A percentile compares a stretch with the other conserved stretches of the same genome.
Conservation (phyloP, 2,888 invertebrate species). For the Cremastinae sp. region DNA sequence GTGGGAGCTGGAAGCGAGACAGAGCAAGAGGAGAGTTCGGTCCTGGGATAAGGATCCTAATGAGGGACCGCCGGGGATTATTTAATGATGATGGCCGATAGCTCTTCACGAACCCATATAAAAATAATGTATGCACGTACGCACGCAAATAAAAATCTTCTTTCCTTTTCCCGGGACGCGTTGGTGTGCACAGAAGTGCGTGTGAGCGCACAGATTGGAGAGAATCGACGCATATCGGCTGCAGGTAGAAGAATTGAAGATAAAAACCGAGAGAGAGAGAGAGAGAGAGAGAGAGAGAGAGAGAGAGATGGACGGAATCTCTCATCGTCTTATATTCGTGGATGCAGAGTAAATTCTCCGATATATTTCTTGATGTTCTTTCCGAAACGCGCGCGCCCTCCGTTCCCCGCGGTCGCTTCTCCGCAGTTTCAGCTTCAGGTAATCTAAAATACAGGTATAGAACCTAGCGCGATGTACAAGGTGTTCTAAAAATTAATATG, state of each 20-base stretch:
- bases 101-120: background rate
- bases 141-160: background rate
- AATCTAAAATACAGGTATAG: constrained; percentile 57
- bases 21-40: constrained; percentile 73
- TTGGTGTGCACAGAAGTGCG: constrained; percentile 8
- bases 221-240: constrained; percentile 54
- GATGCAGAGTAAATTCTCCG: constrained; percentile 18
- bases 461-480: constrained; percentile 33
- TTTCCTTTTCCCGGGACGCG: background rate
- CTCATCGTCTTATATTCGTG: constrained; percentile 48
- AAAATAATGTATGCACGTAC: background rate
- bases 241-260: constrained; percentile 72
- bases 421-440: constrained; percentile 43
- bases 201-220: constrained; percentile 14
- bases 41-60: constrained; percentile 76
- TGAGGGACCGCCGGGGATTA: constrained; percentile 75
- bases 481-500: constrained; percentile 33
- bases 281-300: constrained; percentile 10
- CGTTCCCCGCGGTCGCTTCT: too few species aligned
- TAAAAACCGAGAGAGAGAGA: constrained; percentile 23
- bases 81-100: constrained; percentile 74
- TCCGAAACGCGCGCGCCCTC: constrained; percentile 29
- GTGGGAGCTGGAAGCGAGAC: constrained; percentile 1
- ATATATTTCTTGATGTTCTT: constrained; percentile 34
- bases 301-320: constrained; percentile 39